phyloP scores from a whole-genome alignment of 35 echinoderm and acorn worm species.

The Strongylocentrotus purpuratus region DNA sequence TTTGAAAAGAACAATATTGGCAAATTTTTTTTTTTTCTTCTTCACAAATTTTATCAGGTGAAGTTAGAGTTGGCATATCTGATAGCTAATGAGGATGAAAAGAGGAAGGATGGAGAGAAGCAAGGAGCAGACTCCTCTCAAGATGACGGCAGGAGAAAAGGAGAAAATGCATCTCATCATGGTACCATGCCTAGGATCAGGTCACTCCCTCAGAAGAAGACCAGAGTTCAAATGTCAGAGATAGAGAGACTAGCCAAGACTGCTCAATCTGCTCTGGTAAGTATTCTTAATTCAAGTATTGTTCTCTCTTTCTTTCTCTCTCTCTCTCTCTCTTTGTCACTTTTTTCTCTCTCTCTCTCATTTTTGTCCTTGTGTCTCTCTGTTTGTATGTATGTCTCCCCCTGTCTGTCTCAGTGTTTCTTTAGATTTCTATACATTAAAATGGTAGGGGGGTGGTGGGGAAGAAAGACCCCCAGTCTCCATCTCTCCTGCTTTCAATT shows the following conservation, averaged over 20 bases:
- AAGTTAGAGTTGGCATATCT: constrained; percentile 31
- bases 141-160: neutral
- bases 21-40: too few relatives aligned
- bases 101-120: neutral
- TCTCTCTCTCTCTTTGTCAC: neutral
- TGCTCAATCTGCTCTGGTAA: constrained; percentile 33
- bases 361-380: neutral
- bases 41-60: neutral
- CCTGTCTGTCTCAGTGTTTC: too few relatives aligned
- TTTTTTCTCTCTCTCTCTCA: neutral
- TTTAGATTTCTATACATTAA: too few relatives aligned
- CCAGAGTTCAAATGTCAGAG: constrained; percentile 10
- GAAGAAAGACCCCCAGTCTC: too few relatives aligned
- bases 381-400: neutral
- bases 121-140: neutral
- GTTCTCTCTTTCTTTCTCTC: neutral
- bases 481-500: neutral
- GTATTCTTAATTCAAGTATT: neutral
- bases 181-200: neutral
- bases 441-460: too few relatives aligned
- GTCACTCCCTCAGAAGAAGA: constrained; percentile 32
- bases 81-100: constrained; percentile 20
- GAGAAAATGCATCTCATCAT: neutral
- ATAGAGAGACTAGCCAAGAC: neutral
- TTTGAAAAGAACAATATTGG: too few relatives aligned